These are phyloP conservation scores for Sturmia bella DNA, from an alignment of 2,888 invertebrate species.

Conservation along the genomic window DNA sequence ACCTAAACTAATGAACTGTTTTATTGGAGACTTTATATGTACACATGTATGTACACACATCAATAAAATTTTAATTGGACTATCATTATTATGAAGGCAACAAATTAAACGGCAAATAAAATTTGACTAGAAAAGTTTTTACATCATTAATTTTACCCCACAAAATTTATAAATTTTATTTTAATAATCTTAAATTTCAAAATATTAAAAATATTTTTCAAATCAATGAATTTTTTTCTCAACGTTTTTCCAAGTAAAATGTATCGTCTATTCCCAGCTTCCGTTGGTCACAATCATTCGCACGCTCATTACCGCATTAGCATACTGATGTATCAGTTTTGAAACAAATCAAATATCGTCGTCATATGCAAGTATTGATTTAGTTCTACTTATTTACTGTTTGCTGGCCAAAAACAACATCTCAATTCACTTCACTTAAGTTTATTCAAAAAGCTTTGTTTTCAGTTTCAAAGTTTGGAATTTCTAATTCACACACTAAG, in stretches of 20 bases:
- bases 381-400: constrained; percentile 29
- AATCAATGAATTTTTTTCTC: too few relatives aligned
- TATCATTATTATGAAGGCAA: too few relatives aligned
- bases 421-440: neutral
- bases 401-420: constrained; percentile 14
- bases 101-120: too few relatives aligned
- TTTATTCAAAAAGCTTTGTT: constrained; percentile 44
- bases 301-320: too few relatives aligned
- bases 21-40: too few relatives aligned
- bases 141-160: neutral
- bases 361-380: constrained; percentile 40
- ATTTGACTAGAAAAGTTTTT: too few relatives aligned
- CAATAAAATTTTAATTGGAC: too few relatives aligned
- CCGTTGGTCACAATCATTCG: constrained; percentile 19
- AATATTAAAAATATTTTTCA: too few relatives aligned
- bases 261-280: too few relatives aligned
- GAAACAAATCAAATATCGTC: constrained; percentile 27
- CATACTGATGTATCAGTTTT: constrained; percentile 32
- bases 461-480: constrained; percentile 59
- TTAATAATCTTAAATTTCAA: neutral
- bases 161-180: neutral
- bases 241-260: too few relatives aligned
- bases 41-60: too few relatives aligned
- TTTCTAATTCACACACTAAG: constrained; percentile 61
- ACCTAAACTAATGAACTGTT: too few relatives aligned